Evolutionary conservation across 2,113 vertebrate genomes (phyloP).

Genomic region (Rhinolophus sinicus): DNA sequence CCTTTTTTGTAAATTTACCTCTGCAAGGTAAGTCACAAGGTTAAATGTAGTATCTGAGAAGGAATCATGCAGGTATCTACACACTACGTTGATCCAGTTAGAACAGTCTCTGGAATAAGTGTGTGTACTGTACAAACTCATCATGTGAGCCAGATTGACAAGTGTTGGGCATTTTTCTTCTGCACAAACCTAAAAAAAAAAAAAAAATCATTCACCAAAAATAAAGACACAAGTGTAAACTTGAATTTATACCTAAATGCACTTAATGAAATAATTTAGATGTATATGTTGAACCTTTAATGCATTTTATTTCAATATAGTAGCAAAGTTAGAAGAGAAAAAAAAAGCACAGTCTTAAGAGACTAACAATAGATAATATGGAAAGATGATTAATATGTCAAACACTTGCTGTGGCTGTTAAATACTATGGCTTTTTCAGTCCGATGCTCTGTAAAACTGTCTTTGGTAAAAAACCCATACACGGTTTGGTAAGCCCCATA

Average conservation of each 20-base stretch:
- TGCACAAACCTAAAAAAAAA: conserved; percentile 89
- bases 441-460: not conserved
- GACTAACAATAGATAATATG: not conserved
- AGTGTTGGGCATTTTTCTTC: conserved; percentile 96
- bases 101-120: conserved; percentile 97
- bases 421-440: not conserved
- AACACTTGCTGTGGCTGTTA: not conserved
- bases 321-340: not conserved
- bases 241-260: not conserved
- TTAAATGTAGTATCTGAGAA: conserved; percentile 96
- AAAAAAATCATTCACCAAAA: not conserved
- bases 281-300: not conserved
- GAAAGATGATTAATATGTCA: not conserved
- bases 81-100: conserved; percentile 99
- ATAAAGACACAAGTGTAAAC: not conserved
- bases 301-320: not conserved
- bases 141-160: conserved; percentile 98
- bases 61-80: conserved; percentile 96
- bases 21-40: conserved; percentile 96
- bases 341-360: not conserved
- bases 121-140: conserved; percentile 98
- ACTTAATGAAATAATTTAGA: not conserved
- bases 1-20: conserved; percentile 87
- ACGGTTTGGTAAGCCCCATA: not conserved
- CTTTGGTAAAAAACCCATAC: not conserved